Conservation (phyloP, 53 echinoderm and acorn worm species). For the Stichopus horrens region DNA sequence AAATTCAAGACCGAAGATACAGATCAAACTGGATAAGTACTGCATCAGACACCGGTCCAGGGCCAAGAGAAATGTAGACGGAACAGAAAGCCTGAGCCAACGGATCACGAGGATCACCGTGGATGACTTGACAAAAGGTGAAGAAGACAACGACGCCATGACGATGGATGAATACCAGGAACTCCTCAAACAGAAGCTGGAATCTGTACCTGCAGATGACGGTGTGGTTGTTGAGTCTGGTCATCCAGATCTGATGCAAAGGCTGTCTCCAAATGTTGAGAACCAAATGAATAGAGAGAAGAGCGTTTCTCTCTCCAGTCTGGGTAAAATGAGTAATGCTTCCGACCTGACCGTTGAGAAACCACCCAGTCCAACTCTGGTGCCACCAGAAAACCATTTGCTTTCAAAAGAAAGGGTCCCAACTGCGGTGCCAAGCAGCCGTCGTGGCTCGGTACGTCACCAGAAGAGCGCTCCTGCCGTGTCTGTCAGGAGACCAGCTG, state of each 20-base stretch:
- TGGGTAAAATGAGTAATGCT: constrained; percentile 46
- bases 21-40: constrained; percentile 72
- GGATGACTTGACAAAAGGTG: constrained; percentile 60
- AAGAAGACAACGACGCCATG: constrained; percentile 46
- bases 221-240: neutral
- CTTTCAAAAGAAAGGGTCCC: neutral
- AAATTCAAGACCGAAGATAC: constrained; percentile 57
- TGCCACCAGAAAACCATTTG: neutral
- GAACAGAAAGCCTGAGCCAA: constrained; percentile 82
- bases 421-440: neutral
- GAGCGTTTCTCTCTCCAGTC: constrained; percentile 46
- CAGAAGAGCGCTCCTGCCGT: constrained; percentile 21
- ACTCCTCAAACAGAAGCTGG: constrained; percentile 38
- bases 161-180: constrained; percentile 30
- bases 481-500: constrained; percentile 62
- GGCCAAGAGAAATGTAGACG: constrained; percentile 77
- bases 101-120: constrained; percentile 88
- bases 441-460: neutral
- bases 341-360: constrained; percentile 60
- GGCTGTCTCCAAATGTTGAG: constrained; percentile 13
- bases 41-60: constrained; percentile 80
- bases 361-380: constrained; percentile 37
- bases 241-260: constrained; percentile 31
- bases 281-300: constrained; percentile 17
- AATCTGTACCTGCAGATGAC: constrained; percentile 1